Evolutionary conservation across 1,140 invertebrate genomes (phyloP), one percentile per base, ranked within the genome.

Genomic region (Apis laboriosa): DNA sequence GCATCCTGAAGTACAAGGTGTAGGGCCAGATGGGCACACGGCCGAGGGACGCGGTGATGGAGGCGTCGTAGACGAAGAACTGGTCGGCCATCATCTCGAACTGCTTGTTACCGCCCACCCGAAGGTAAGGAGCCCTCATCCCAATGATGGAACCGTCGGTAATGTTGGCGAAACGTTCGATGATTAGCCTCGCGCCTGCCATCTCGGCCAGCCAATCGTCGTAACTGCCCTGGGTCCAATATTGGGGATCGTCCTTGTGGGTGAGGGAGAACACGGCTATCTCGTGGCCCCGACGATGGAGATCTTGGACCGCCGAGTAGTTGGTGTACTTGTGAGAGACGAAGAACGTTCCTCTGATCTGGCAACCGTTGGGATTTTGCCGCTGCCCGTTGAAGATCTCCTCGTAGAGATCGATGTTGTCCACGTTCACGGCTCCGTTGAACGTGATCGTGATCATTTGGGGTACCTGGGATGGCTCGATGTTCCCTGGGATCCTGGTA

Each of bases 71-170:
- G 15, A 98, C 97, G 92, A 99, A 99, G 94, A 97, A 98, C 91
- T 98, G 97, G 92, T 99, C 98, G 77, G 97, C 97, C 97, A 99
- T 98, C 97, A 99, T 98, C 93, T 98, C 97, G 93, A 99, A 98
- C 95, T 99, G 98, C 86, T 97, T 98, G 94, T 99, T 98, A 87
- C 98, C 98, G 82, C 98, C 98, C 0, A 98, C 97, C 34, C 97
- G 95, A 11, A 99, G 95, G 92, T 98, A 98, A 1, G 98, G 98
- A 1, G 98, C 98, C 28, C 98, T 95, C 76, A 99, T 95, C 63
- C 97, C 97, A 88, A 98, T 97, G 83, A 98, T 97, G 15, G 97
- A 97, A 84, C 97, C 97, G 90, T 98, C 97, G 58, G 97, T 98
- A 88, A 99, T 98, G 93, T 98, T 98, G 60, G 97, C 97, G 90